Evolutionary conservation across 1,140 invertebrate genomes (phyloP), one percentile per base, ranked within the genome.

Genomic region (Drosophila bocqueti): DNA sequence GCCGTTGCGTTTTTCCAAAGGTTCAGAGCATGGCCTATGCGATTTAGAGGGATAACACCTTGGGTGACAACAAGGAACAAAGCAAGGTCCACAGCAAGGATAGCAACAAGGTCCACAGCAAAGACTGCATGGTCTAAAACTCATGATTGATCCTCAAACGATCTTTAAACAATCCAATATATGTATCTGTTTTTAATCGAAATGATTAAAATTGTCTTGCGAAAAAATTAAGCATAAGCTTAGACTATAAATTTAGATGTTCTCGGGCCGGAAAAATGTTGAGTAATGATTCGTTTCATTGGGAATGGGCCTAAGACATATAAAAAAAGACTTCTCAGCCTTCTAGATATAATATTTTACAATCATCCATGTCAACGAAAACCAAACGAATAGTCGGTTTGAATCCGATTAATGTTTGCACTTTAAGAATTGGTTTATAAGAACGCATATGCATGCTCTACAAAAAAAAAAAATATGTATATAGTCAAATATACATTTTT

Each of bases 81-180:
- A 67, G 34, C 65, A 15, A 21, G 42, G 42, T n/a, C 40, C 52
- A 34, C 29, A 67, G 34, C 65, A 31, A 31, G 31, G 31, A 31
- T 31, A 31, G 31, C 79, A 79, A 3, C 52, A 54, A 15, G 69
- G 5, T 29, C 29, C 29, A 29, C 29, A 29, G 29, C 29, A 29
- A 29, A 29, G 49, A 4, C 52, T 62, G 5, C 16, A 10, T 5
- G 18, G 18, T 21, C 4, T 5, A 8, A 3, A 10, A 15, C 3
- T 10, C 45, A 46, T 46, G 21, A 24, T 46, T 8, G 63, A 46
- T 36, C 11, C 34, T 36, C 34, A 1, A 36, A 36, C 10, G 11
- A 36, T 38, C 66, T 16, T 46, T 40, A 45, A 15, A 29, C n/a
- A 21, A 60, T 50, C 4, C 8, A 16, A 50, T 10, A n/a, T 11